Evolutionary conservation across 2,888 invertebrate species (phyloP).

Genomic region (Dryobota labecula): DNA sequence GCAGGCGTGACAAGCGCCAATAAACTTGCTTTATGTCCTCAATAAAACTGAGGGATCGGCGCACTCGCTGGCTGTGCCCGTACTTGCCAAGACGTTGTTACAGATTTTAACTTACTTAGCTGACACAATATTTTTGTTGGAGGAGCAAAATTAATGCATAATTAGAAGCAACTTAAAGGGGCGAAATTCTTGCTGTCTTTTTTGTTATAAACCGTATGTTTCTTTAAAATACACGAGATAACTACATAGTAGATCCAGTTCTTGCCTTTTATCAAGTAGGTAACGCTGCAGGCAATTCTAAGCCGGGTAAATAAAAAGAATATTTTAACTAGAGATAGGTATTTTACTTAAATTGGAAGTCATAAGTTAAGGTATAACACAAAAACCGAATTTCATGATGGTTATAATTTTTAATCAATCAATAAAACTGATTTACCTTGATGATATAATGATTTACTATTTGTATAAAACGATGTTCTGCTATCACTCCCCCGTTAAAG

Average conservation of each 20-base stretch:
- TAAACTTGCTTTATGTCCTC: conserved; percentile 70
- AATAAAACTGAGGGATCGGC: conserved; percentile 62
- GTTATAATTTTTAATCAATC: not conserved
- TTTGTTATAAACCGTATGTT: not conserved
- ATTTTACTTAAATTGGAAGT: not conserved
- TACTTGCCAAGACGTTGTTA: conserved; percentile 25
- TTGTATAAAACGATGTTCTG: not conserved
- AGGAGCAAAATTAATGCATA: conserved; percentile 8
- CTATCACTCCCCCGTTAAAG: not conserved
- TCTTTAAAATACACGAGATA: not conserved
- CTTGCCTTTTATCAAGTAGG: not conserved
- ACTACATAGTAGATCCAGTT: not conserved
- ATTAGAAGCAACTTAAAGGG: conserved; percentile 20
- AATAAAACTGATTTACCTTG: not conserved
- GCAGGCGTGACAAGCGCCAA: conserved; percentile 71
- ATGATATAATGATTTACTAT: conserved; percentile 4
- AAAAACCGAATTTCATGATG: not conserved
- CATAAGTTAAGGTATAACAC: not conserved
- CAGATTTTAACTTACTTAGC: conserved; percentile 42
- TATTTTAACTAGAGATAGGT: not conserved
- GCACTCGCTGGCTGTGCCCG: conserved; percentile 23
- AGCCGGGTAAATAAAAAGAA: no score
- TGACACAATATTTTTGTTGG: conserved; percentile 32
- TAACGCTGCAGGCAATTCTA: not conserved
- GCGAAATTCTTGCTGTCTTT: not conserved